These are phyloP conservation scores for Aquatica leii DNA, from an alignment of 2,888 invertebrate species.

Conservation along the genomic window DNA sequence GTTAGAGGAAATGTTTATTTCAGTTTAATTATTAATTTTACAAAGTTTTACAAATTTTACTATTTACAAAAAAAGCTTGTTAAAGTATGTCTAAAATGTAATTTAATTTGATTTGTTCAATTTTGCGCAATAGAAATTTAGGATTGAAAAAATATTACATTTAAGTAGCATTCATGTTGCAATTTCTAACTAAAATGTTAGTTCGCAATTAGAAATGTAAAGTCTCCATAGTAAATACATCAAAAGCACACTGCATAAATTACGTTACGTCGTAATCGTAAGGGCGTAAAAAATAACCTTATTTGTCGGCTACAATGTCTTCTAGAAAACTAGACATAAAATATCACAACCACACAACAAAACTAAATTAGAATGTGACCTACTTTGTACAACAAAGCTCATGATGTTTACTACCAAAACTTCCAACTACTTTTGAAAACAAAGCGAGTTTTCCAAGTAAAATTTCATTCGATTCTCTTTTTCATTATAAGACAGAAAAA, in stretches of 20 bases:
- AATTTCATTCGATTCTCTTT: slow-evolving; percentile 1
- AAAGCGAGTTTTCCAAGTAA: slow-evolving; percentile 7
- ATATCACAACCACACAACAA: slow-evolving; percentile 17
- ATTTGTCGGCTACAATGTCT: background rate
- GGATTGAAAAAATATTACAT: no score
- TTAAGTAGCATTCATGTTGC: no score
- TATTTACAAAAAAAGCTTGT: no score
- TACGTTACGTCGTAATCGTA: background rate
- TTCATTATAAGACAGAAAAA: slow-evolving; percentile 5
- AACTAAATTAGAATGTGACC: slow-evolving; percentile 34
- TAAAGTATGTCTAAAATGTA: no score
- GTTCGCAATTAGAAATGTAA: no score
- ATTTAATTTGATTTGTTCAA: no score
- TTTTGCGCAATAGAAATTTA: no score
- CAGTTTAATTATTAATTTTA: no score
- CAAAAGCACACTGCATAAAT: background rate
- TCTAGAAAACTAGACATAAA: slow-evolving; percentile 19
- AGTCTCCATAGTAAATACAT: background rate
- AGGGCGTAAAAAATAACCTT: background rate
- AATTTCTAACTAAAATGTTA: no score
- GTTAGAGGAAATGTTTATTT: no score
- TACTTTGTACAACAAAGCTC: slow-evolving; percentile 26
- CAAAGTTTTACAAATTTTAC: no score
- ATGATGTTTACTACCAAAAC: slow-evolving; percentile 25
- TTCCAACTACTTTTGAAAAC: slow-evolving; percentile 23